Percentiles rank a stretch among this genome's conserved stretches.
These are phyloP conservation scores for Coilia nasus DNA, from an alignment of 2,797 vertebrate genomes.

Conservation along the genomic window DNA sequence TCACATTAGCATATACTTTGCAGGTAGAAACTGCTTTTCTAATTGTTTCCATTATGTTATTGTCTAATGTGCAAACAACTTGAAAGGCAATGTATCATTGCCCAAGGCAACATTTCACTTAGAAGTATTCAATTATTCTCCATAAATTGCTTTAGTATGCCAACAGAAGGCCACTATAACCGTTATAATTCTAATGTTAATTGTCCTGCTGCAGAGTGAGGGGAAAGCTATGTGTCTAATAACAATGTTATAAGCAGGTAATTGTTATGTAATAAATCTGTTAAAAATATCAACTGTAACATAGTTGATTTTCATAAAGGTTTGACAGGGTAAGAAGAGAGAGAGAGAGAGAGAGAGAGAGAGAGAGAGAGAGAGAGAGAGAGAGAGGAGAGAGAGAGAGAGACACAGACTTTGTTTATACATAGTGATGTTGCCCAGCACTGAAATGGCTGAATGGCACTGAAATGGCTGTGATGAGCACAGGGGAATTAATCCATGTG, in stretches of 20 bases:
- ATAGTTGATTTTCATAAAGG: neutral
- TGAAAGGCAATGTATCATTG: neutral
- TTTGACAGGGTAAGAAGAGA: neutral
- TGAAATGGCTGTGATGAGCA: too few relatives aligned
- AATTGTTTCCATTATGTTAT: neutral
- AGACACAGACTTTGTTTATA: too few relatives aligned
- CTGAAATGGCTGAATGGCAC: too few relatives aligned
- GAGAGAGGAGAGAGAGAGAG: too few relatives aligned
- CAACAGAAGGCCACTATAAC: neutral
- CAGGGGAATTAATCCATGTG: too few relatives aligned
- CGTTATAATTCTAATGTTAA: neutral
- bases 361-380: too few relatives aligned
- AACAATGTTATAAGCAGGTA: neutral
- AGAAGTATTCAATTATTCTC: neutral
- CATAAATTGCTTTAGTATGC: neutral
- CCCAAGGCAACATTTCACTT: too few relatives aligned
- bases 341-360: too few relatives aligned
- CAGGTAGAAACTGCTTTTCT: neutral
- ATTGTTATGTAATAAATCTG: neutral
- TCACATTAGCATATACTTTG: neutral
- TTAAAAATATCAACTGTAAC: neutral
- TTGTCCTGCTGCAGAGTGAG: neutral
- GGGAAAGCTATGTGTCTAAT: too few relatives aligned
- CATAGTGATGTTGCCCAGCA: too few relatives aligned
- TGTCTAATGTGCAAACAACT: neutral